These are phyloP conservation scores for Trichogramma dendrolimi DNA, from an alignment of 2,888 invertebrate species.

Conservation along the genomic window DNA sequence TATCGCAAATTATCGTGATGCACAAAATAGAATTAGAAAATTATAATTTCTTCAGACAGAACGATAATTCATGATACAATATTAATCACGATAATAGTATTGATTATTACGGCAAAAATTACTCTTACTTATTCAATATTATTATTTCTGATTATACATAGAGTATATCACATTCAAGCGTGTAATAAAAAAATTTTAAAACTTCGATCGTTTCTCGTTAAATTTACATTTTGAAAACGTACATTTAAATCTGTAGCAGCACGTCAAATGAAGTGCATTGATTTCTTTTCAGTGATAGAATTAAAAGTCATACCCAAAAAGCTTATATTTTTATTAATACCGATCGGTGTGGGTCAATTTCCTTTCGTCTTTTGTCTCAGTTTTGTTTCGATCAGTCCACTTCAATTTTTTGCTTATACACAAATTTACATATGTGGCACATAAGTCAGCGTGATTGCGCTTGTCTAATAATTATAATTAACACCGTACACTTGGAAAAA, in stretches of 20 bases:
- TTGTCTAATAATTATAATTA: no score
- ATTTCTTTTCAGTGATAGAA: not conserved
- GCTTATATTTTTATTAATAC: slow-evolving; percentile 6
- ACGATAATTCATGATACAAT: slow-evolving; percentile 18
- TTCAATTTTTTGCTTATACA: slow-evolving; percentile 26
- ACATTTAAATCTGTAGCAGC: not conserved
- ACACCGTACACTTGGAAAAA: no score
- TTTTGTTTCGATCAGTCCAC: slow-evolving; percentile 4
- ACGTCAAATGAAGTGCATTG: not conserved
- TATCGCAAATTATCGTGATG: slow-evolving; percentile 35
- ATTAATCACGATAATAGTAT: slow-evolving; percentile 25
- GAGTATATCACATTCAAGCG: slow-evolving; percentile 27
- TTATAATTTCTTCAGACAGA: slow-evolving; percentile 10
- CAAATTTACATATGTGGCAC: slow-evolving; percentile 31
- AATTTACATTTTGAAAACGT: no score
- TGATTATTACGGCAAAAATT: not conserved
- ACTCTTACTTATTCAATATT: slow-evolving; percentile 9
- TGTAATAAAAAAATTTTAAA: slow-evolving; percentile 6
- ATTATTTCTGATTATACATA: slow-evolving; percentile 20
- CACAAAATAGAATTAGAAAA: slow-evolving; percentile 18
- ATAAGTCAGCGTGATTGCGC: not conserved
- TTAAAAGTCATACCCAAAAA: not conserved
- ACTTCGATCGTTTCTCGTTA: no score
- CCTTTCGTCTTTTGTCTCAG: not conserved
- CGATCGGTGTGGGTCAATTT: slow-evolving; percentile 17